These are phyloP conservation scores for Ornithoptera alexandrae DNA, from an alignment of 2,888 invertebrate genomes.

Conservation along the genomic window DNA sequence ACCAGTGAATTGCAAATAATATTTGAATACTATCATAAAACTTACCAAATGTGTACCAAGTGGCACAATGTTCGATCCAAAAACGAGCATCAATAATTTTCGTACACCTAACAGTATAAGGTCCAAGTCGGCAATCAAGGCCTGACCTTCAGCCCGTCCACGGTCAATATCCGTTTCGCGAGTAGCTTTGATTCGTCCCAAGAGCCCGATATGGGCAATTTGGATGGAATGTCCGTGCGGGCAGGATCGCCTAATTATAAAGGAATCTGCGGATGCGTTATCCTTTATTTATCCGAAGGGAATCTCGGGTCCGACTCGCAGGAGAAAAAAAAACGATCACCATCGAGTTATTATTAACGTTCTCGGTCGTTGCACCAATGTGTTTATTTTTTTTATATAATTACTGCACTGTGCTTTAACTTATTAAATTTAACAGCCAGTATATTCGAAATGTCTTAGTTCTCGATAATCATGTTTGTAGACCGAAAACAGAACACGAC, in stretches of 20 bases:
- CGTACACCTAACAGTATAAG: slow-evolving; percentile 4
- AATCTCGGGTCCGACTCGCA: slow-evolving; percentile 38
- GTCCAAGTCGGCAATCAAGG: slow-evolving; percentile 42
- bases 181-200: slow-evolving; percentile 40
- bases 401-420: slow-evolving; percentile 1
- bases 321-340: slow-evolving; percentile 26
- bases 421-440: not conserved
- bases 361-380: slow-evolving; percentile 6
- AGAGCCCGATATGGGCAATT: slow-evolving; percentile 43
- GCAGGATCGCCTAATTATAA: slow-evolving; percentile 52
- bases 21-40: no score
- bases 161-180: slow-evolving; percentile 48
- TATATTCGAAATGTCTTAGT: no score
- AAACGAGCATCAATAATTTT: not conserved
- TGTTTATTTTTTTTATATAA: slow-evolving; percentile 10
- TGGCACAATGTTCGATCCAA: not conserved
- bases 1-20: no score
- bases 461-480: no score
- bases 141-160: slow-evolving; percentile 37
- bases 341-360: slow-evolving; percentile 31
- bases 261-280: slow-evolving; percentile 53
- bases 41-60: no score
- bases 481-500: no score
- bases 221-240: slow-evolving; percentile 41
- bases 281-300: slow-evolving; percentile 47